Conservation (phyloP, 2,797 vertebrate species). For the Lepus townsendii region DNA sequence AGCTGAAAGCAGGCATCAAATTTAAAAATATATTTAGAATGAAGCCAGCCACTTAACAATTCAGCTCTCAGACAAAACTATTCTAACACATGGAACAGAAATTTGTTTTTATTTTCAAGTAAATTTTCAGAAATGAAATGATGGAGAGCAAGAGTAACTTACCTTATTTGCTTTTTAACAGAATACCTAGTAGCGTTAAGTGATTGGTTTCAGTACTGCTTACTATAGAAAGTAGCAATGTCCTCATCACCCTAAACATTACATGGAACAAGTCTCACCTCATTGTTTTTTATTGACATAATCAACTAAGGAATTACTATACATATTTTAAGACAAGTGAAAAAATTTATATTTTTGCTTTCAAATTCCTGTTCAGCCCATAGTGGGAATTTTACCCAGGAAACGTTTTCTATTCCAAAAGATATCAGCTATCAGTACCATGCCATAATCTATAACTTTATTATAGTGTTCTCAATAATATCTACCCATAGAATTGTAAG, state of each 20-base stretch:
- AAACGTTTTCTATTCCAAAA: neutral
- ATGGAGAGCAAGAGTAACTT: neutral
- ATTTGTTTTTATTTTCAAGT: neutral
- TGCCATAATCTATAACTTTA: neutral
- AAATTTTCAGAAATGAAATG: constrained; percentile 33
- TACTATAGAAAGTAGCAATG: neutral
- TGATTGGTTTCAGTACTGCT: neutral
- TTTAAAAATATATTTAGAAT: constrained; percentile 48
- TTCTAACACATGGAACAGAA: constrained; percentile 2
- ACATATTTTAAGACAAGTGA: neutral
- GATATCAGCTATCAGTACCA: neutral
- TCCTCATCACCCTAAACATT: neutral
- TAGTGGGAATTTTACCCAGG: neutral
- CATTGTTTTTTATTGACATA: neutral
- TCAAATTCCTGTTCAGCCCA: neutral
- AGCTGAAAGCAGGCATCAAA: constrained; percentile 28
- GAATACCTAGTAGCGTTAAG: neutral
- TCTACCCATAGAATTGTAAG: neutral
- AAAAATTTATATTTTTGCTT: neutral
- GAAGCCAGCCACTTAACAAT: neutral
- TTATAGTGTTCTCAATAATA: neutral
- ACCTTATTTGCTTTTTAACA: neutral
- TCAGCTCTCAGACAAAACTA: constrained; percentile 12
- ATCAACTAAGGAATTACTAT: neutral
- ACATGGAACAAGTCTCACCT: neutral